Evolutionary conservation across 2,888 invertebrate genomes (phyloP).

Genomic region (Conomelus anceps): DNA sequence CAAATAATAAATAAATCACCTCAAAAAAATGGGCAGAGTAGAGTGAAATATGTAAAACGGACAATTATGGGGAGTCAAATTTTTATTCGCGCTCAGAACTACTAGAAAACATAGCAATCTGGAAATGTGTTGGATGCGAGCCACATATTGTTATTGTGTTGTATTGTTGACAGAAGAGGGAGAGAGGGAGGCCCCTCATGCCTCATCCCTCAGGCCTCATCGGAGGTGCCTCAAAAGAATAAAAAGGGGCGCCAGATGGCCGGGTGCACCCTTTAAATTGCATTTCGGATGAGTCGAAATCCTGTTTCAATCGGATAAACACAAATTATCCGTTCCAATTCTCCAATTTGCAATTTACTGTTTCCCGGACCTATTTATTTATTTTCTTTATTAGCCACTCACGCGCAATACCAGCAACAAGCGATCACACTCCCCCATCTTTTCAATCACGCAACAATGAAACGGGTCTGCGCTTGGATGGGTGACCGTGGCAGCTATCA

Average conservation of each 20-base stretch:
- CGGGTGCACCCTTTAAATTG: background rate
- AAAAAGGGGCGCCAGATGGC: background rate
- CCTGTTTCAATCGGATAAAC: background rate
- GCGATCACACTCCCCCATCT: no score
- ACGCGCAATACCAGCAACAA: background rate
- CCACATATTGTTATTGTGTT: background rate
- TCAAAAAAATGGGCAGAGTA: no score
- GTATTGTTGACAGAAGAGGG: background rate
- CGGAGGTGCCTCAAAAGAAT: background rate
- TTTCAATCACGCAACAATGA: background rate
- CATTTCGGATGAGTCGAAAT: background rate
- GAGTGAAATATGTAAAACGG: no score
- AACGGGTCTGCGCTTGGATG: background rate
- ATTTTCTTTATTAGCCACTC: background rate
- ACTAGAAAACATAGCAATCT: background rate
- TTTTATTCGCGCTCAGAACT: background rate
- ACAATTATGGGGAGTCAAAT: background rate
- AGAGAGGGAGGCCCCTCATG: no score
- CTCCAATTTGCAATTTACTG: background rate
- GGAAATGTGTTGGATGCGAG: background rate
- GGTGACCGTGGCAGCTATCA: background rate
- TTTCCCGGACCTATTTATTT: background rate
- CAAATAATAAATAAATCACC: no score
- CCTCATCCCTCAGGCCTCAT: no score
- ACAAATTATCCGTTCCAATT: background rate